phyloP scores from a whole-genome alignment of 2,797 vertebrate species.

The Chelidonichthys spinosus region DNA sequence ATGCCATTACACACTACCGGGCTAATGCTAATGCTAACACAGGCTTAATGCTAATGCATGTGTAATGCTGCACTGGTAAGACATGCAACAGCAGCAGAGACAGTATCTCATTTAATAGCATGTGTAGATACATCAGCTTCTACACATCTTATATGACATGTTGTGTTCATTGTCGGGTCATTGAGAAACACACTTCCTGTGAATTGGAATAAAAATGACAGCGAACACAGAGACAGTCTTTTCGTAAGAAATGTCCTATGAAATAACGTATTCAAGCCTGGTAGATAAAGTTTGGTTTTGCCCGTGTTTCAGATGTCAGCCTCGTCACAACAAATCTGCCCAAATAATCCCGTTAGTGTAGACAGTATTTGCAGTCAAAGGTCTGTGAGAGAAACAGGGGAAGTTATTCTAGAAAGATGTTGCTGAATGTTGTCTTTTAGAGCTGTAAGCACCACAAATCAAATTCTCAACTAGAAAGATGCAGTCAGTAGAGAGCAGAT shows the following conservation, averaged over 20 bases:
- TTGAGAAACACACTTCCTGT: background rate
- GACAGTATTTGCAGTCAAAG: too few species aligned
- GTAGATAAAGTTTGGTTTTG: too few species aligned
- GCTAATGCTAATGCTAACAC: conserved; percentile 44
- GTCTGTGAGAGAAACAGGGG: too few species aligned
- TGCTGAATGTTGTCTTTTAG: too few species aligned
- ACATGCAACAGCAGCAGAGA: background rate
- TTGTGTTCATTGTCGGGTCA: background rate
- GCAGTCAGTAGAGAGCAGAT: too few species aligned
- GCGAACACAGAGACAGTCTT: background rate
- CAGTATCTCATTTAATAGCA: background rate
- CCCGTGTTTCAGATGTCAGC: too few species aligned
- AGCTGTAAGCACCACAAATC: too few species aligned
- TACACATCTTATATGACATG: background rate
- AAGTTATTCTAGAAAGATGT: too few species aligned
- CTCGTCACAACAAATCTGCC: too few species aligned
- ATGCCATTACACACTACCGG: conserved; percentile 55
- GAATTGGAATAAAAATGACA: background rate
- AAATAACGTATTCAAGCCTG: too few species aligned
- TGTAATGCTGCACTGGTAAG: background rate
- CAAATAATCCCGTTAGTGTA: too few species aligned
- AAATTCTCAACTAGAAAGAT: too few species aligned
- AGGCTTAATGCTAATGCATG: conserved; percentile 43
- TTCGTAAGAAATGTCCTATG: background rate
- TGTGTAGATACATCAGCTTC: background rate